A percentile compares a stretch with the other conserved stretches of the same genome.
Conservation (phyloP, 30 jellyfish, hydroid and myxozoan species). For the Aurelia sp. region DNA sequence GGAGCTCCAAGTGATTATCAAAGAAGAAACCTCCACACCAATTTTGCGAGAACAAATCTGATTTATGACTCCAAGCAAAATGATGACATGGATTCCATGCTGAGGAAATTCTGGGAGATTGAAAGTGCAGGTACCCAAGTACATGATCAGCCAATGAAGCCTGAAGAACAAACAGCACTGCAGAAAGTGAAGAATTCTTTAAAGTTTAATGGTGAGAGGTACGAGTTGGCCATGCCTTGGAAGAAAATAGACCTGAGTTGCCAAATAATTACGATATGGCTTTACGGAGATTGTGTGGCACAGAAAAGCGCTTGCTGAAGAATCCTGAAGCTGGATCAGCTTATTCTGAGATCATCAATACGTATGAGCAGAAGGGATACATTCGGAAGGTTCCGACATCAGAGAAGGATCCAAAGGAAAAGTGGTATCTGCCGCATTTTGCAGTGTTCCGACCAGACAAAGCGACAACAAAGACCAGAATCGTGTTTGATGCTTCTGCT, state of each 20-base stretch:
- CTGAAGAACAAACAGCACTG: constrained; percentile 13
- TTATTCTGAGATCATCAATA: constrained; percentile 11
- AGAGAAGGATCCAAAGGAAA: neutral
- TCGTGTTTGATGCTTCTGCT: constrained; percentile 19
- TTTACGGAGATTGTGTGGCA: neutral
- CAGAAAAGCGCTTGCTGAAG: constrained; percentile 36
- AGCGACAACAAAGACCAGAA: constrained; percentile 32
- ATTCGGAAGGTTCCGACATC: neutral
- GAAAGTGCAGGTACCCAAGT: neutral
- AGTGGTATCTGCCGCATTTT: constrained; percentile 61
- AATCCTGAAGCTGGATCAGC: constrained; percentile 3
- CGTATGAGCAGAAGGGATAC: constrained; percentile 22
- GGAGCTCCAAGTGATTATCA: constrained; percentile 28
- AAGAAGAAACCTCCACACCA: neutral
- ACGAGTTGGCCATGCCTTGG: constrained; percentile 48
- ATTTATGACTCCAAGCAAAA: neutral
- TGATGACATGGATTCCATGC: constrained; percentile 3
- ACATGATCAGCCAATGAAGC: neutral
- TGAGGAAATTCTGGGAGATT: constrained; percentile 17
- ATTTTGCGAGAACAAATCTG: neutral
- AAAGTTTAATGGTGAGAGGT: constrained; percentile 24
- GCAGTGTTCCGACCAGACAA: constrained; percentile 23
- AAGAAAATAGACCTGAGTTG: neutral
- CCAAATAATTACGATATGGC: constrained; percentile 31
- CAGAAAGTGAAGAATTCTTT: constrained; percentile 26